Evolutionary conservation across 1,140 invertebrate genomes (phyloP).

Genomic region (Danaus melanippus): DNA sequence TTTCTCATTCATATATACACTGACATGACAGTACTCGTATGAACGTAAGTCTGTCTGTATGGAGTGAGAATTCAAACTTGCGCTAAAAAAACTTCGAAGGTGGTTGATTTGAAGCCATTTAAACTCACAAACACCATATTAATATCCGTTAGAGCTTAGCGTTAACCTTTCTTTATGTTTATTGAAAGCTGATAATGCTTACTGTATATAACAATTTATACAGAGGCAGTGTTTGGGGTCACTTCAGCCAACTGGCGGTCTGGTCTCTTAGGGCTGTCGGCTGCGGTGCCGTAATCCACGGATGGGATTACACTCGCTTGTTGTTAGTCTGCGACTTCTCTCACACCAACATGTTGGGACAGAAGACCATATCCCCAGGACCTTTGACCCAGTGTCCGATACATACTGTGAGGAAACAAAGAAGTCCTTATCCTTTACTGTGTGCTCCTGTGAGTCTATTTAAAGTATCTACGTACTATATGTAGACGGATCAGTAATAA

Average conservation of each 20-base stretch:
- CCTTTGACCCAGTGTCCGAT: conserved; percentile 35
- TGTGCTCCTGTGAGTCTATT: conserved; percentile 38
- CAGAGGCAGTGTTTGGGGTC: conserved; percentile 48
- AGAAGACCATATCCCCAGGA: conserved; percentile 41
- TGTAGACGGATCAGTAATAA: too few species aligned
- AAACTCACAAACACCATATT: too few species aligned
- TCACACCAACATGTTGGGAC: conserved; percentile 62
- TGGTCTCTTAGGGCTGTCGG: conserved; percentile 50
- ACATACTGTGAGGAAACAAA: conserved; percentile 28
- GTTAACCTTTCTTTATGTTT: too few species aligned
- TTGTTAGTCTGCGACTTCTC: conserved; percentile 61
- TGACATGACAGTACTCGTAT: too few species aligned
- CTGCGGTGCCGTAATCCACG: conserved; percentile 49
- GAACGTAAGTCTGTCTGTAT: too few species aligned
- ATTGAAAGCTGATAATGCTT: too few species aligned
- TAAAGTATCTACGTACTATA: not conserved
- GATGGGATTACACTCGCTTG: conserved; percentile 27
- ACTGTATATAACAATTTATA: too few species aligned
- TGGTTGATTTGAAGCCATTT: too few species aligned
- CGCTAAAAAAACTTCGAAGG: too few species aligned
- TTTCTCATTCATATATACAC: too few species aligned
- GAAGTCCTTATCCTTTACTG: conserved; percentile 39
- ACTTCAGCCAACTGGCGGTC: conserved; percentile 56
- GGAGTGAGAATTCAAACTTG: too few species aligned
- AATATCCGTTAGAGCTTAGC: too few species aligned